Evolutionary conservation across 2,888 invertebrate genomes (phyloP).

Genomic region (Acheta domesticus): DNA sequence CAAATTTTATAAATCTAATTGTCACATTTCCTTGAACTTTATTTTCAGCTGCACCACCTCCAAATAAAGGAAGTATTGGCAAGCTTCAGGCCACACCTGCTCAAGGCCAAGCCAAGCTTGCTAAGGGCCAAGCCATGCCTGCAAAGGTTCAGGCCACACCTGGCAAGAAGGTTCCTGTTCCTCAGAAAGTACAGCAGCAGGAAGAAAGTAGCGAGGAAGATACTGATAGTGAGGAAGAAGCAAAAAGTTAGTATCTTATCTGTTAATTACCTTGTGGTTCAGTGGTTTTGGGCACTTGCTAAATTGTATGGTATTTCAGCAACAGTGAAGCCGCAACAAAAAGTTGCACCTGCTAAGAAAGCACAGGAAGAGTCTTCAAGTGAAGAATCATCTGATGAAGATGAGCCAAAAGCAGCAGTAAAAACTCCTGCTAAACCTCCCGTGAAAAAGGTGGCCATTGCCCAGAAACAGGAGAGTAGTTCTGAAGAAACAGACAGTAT

Average conservation of each 20-base stretch:
- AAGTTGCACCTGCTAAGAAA: slow-evolving; percentile 36
- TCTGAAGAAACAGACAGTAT: background rate
- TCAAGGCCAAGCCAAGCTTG: too few species aligned
- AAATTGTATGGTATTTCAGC: slow-evolving; percentile 28
- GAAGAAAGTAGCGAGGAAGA: slow-evolving; percentile 36
- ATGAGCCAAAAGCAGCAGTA: slow-evolving; percentile 38
- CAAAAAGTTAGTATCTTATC: slow-evolving; percentile 24
- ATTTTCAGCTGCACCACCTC: too few species aligned
- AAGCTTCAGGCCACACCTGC: too few species aligned
- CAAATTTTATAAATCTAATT: too few species aligned
- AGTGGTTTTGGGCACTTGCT: slow-evolving; percentile 31
- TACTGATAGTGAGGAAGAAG: slow-evolving; percentile 34
- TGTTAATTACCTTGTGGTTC: background rate
- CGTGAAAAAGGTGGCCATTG: slow-evolving; percentile 36
- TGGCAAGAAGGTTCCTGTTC: background rate
- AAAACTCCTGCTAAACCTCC: slow-evolving; percentile 34
- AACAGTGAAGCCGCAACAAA: slow-evolving; percentile 21
- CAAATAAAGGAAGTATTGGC: too few species aligned
- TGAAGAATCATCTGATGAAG: slow-evolving; percentile 39
- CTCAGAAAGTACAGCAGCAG: background rate
- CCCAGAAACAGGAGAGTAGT: slow-evolving; percentile 21
- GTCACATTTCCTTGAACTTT: too few species aligned
- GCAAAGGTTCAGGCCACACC: background rate
- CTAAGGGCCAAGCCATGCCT: too few species aligned
- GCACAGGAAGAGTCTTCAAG: slow-evolving; percentile 26